Evolutionary conservation across 2,888 invertebrate genomes (phyloP), one percentile per base, ranked within the genome.

Genomic region (Acleris emargana): DNA sequence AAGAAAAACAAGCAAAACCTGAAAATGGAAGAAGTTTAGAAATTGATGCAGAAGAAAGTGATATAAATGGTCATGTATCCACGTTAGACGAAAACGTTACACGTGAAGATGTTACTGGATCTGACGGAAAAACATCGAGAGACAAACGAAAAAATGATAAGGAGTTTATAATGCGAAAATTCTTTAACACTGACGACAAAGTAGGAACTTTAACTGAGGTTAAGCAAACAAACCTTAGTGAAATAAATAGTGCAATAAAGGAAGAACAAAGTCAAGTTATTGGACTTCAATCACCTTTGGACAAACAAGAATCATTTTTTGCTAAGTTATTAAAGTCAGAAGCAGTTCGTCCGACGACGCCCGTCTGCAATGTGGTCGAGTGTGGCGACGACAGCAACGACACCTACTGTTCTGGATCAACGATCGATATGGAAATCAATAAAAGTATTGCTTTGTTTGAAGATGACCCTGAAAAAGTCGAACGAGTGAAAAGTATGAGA

Each of bases 241-340:
- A 25, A 28, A 68, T 67, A 59, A 57, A 59, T 5, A 47, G 51
- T 5, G 42, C 52, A 50, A 58, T 28, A 6, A 58, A 58, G 51
- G 25, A n/a, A 11, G 43, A 25, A 45, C 67, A 60, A 61, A 55
- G 22, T 52, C 18, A 25, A 66, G 68, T 72, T 68, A 69, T 42
- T 66, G 67, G 75, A 20, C 13, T 84, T 50, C 81, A 86, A 72
- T 74, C 87, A 20, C 76, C 76, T 62, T 76, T 89, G 68, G 80
- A 85, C 53, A 85, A 84, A 67, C 91, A 91, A 64, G 89, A 92
- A 75, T 93, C 93, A 3, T 93, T 93, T 70, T 93, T 93, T 76
- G 86, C 88, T 0, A 89, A 83, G 73, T 86, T 88, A 71, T 76
- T 93, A 53, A 64, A 58, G 53, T 64, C 20, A 32, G 70, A 72